Evolutionary conservation across 2,888 invertebrate species (phyloP).

Genomic region (Caenorhabditis imperialis): DNA sequence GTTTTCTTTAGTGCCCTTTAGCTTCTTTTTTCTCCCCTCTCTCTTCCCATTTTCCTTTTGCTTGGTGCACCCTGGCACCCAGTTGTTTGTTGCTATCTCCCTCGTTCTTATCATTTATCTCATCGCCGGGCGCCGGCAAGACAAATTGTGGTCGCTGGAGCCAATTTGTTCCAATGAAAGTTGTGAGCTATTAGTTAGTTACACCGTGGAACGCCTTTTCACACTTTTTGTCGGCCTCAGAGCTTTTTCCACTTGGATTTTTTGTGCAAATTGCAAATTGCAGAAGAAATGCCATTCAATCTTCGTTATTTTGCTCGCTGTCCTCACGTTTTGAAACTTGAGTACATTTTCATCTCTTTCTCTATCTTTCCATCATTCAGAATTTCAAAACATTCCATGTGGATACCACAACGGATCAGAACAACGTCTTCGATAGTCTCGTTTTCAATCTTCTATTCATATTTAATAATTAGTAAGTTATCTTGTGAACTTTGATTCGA

Average conservation of each 20-base stretch:
- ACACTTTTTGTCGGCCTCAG: too few species aligned
- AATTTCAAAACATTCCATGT: slow-evolving; percentile 40
- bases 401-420: slow-evolving; percentile 41
- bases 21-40: slow-evolving; percentile 48
- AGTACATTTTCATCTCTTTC: slow-evolving; percentile 1
- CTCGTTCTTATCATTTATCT: slow-evolving; percentile 48
- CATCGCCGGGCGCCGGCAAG: slow-evolving; percentile 38
- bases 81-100: slow-evolving; percentile 18
- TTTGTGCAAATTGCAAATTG: too few species aligned
- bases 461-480: slow-evolving; percentile 27
- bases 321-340: slow-evolving; percentile 13
- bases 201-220: too few species aligned
- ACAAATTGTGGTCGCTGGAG: slow-evolving; percentile 43
- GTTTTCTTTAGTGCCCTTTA: too few species aligned
- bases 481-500: background rate
- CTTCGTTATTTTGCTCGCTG: slow-evolving; percentile 12
- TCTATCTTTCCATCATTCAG: background rate
- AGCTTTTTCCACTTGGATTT: too few species aligned
- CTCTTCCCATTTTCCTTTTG: slow-evolving; percentile 31
- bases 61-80: background rate
- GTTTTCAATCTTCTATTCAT: slow-evolving; percentile 12
- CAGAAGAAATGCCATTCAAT: background rate
- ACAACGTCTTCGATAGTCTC: slow-evolving; percentile 4
- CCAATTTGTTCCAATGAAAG: slow-evolving; percentile 47
- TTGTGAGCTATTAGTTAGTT: background rate